Base-by-base conservation (phyloP, 2,113 vertebrate genomes). In the Ornithorhynchus anatinus region DNA sequence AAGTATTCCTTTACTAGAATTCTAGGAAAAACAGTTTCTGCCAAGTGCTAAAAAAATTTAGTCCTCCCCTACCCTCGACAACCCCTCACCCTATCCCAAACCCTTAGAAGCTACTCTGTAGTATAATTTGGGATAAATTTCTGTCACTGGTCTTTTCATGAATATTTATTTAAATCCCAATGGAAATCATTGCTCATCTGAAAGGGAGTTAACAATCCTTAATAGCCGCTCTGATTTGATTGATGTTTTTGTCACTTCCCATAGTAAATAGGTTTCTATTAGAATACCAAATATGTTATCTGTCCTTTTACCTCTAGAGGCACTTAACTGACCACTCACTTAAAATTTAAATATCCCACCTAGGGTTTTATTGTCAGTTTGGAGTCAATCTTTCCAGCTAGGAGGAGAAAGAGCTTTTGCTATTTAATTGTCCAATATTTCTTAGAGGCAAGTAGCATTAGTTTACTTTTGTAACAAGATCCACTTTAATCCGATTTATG, bases 201-300 rank as follows among this genome's bases (percentile, higher is more conserved):
- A 93, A 92, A 91, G 90, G 90, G 91, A 93, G 92, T 94, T 94
- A 94, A 92, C 92, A 88, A 89, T 93, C 85, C 89, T 92, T 93
- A 94, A 94, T 93, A 92, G 91, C 89, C 86, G 86, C 92, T 94
- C 90, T 92, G 88, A 91, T 90, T 88, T 94, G 93, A 94, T 94
- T 94, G 93, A 94, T 94, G 92, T 90, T 94, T 94, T 94, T 94
- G 92, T 92, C 94, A 91, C 90, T 91, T 94, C 86, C 88, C 89
- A 80, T 88, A 91, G 92, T 93, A 94, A 94, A 94, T 92, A 94
- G 92, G 88, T 86, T 91, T 89, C 87, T 67, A 94, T 94, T 94
- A 93, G 91, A 91, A 93, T 92, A 93, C 82, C 84, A 93, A 89
- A 92, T 91, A 91, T 88, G 88, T 69, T 93, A 63, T 92, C 89